phyloP scores from a whole-genome alignment of 2,888 invertebrate species.

The Eupeodes latifasciatus region DNA sequence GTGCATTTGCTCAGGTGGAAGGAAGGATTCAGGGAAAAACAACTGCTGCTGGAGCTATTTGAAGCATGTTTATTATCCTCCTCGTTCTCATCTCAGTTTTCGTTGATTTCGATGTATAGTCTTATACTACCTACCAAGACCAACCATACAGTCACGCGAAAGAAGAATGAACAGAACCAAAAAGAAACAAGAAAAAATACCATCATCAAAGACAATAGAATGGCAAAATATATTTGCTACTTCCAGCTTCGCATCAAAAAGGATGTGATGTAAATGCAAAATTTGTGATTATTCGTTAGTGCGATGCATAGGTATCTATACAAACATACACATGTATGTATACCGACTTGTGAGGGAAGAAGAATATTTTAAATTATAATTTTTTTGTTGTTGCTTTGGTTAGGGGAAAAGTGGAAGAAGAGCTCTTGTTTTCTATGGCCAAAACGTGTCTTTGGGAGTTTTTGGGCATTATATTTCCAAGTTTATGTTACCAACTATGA shows the following conservation, averaged over 20 bases:
- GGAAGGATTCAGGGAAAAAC: conserved; percentile 51
- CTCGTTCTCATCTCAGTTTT: background rate
- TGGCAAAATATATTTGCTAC: conserved; percentile 48
- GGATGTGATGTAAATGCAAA: conserved; percentile 75
- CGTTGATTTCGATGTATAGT: conserved; percentile 47
- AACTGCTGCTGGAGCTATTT: conserved; percentile 59
- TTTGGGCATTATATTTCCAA: conserved; percentile 53
- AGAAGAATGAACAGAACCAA: conserved; percentile 12
- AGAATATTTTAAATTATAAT: conserved; percentile 68
- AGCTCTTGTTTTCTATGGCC: conserved; percentile 65
- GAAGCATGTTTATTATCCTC: conserved; percentile 71
- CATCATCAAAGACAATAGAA: conserved; percentile 55
- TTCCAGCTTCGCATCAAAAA: conserved; percentile 56
- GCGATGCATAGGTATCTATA: background rate
- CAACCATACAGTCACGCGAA: background rate
- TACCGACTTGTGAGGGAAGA: background rate
- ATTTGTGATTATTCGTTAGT: conserved; percentile 64
- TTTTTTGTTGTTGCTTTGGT: conserved; percentile 4
- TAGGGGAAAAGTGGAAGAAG: background rate
- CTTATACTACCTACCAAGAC: background rate
- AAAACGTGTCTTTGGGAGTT: conserved; percentile 67
- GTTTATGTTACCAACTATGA: conserved; percentile 2
- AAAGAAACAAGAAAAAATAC: conserved; percentile 15
- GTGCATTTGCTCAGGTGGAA: conserved; percentile 75
- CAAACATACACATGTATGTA: too few species aligned